Percentiles rank a stretch among this genome's conserved stretches.
These are phyloP conservation scores for Misgurnus mizolepis DNA, from an alignment of 2,113 vertebrate genomes.

Conservation along the genomic window DNA sequence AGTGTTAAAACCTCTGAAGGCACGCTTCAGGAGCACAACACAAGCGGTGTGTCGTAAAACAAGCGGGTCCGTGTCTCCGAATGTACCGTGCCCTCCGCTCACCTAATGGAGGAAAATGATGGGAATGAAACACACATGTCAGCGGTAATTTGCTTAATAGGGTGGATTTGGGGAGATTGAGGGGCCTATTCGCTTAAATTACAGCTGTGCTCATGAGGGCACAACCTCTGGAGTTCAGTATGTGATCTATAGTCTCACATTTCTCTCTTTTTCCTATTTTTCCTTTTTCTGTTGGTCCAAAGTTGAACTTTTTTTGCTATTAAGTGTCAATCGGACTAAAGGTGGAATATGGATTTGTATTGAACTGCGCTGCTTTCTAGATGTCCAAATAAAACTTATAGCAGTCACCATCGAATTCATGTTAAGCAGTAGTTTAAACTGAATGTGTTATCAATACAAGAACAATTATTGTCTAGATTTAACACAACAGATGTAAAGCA, in stretches of 20 bases:
- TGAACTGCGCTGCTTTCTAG: too few relatives aligned
- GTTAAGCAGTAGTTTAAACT: background rate
- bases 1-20: background rate
- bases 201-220: constrained; percentile 36
- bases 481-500: background rate
- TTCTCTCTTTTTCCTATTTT: constrained; percentile 31
- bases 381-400: too few relatives aligned
- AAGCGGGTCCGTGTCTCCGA: constrained; percentile 54
- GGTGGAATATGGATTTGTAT: too few relatives aligned
- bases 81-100: constrained; percentile 53
- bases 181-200: constrained; percentile 44
- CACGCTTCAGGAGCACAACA: background rate
- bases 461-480: background rate
- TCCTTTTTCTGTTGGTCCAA: background rate
- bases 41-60: constrained; percentile 55
- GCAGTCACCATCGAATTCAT: too few relatives aligned
- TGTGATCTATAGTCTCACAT: constrained; percentile 39
- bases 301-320: too few relatives aligned
- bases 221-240: constrained; percentile 14
- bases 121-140: constrained; percentile 52
- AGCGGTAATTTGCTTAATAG: constrained; percentile 50
- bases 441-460: background rate
- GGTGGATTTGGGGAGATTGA: constrained; percentile 44
- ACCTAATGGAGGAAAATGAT: constrained; percentile 7
- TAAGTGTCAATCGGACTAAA: too few relatives aligned